Percentiles rank a stretch among this genome's conserved stretches.
These are phyloP conservation scores for Potamarius usumacintae DNA, from an alignment of 2,113 vertebrate genomes.

Conservation along the genomic window DNA sequence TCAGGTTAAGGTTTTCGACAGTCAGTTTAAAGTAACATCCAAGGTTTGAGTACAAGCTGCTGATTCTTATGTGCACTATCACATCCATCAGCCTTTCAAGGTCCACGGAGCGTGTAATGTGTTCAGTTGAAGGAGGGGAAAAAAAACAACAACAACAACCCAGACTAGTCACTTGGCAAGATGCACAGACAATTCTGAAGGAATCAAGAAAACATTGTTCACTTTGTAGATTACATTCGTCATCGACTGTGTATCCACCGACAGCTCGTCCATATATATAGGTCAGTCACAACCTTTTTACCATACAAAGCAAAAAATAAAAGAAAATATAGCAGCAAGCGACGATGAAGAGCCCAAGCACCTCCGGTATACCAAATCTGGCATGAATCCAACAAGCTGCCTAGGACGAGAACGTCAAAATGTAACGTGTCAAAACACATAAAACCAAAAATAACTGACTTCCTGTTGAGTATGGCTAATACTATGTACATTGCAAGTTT, in stretches of 20 bases:
- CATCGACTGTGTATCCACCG: neutral
- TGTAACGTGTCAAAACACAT: no score
- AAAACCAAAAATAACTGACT: no score
- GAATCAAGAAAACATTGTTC: constrained; percentile 11
- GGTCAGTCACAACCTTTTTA: neutral
- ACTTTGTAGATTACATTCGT: neutral
- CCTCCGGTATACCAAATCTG: no score
- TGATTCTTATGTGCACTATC: neutral
- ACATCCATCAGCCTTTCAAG: constrained; percentile 16
- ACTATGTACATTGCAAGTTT: no score
- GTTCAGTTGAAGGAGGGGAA: neutral
- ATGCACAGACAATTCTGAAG: constrained; percentile 12
- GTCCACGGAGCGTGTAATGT: neutral
- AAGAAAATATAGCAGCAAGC: no score
- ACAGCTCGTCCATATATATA: neutral
- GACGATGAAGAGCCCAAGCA: no score
- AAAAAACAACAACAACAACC: neutral
- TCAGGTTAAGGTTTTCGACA: neutral
- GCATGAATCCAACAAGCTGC: no score
- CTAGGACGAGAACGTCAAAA: no score
- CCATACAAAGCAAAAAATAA: neutral
- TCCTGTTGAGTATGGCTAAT: no score
- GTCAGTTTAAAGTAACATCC: neutral
- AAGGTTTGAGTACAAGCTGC: neutral
- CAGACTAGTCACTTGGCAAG: constrained; percentile 6